Base-by-base conservation (phyloP, 2,113 vertebrate genomes). In the Sturnira hondurensis region DNA sequence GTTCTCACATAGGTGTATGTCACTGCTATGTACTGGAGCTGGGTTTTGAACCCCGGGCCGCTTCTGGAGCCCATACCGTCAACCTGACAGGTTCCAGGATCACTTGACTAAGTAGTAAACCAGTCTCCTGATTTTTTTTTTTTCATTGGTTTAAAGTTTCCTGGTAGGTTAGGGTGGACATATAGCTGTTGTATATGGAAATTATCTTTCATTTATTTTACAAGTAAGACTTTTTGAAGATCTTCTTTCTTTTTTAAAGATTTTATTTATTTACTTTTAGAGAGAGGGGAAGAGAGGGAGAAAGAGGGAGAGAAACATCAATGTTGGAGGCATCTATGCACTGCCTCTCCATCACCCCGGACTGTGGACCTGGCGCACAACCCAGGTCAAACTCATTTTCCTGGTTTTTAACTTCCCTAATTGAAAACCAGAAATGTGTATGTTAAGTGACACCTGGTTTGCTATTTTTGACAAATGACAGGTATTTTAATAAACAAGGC, bases 131-230 rank as follows among this genome's bases (percentile, higher is more conserved):
- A 50, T 50, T 50, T 50, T 14, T 50, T 47, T 9, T 50, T 50
- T 50, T 50, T 50, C 45, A 33, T 41, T 80, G 78, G 47, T 78
- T 43, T 38, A 31, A 88, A 58, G 38, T 74, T 85, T 91, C 58
- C 65, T 67, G 24, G 52, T 84, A 86, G 15, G 28, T 61, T 89
- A 77, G 33, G 16, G 22, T 78, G 54, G 19, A 76, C 71, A 86
- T 56, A 38, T 17, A 78, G 17, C n/a, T 80, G 19, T 80, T 38
- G 8, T 45, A 68, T 88, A 43, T 38, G 86, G 38, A 81, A 71
- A 70, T 73, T 85, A 73, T 54, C 41, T 96, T 54, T 89, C n/a
- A 77, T 56, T 86, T 95, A 45, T 93, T 68, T 83, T 82, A 61
- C 45, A 17, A 85, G 15, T 86, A 85, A 94, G 24, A 50, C 15